Base-by-base conservation (phyloP, 2,113 vertebrate genomes). In the Limanda limanda region DNA sequence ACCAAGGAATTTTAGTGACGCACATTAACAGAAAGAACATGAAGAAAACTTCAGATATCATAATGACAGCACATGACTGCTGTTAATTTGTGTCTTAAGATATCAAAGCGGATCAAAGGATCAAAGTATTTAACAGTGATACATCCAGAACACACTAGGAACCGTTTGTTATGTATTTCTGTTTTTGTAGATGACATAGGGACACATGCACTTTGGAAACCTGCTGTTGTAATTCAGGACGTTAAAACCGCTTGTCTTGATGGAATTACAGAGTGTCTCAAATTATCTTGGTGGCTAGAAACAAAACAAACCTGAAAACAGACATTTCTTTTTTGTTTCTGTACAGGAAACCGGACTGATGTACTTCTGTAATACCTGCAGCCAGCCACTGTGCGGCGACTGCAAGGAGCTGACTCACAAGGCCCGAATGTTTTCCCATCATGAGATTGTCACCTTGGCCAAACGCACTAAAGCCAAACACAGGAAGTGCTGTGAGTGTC, bases 281-380 rank as follows among this genome's bases (percentile, higher is more conserved):
- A 35, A 35, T 35, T 35, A 35, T 35, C 2, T 20, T 51, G 15
- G 48, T 51, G 5, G 4, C 18, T n/a, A 27, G 11, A 56, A 73
- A 45, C 45, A 11, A 55, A 20, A 8, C 47, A 23, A 3, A 18
- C 9, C 55, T 21, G 52, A 57, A 25, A 9, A 27, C 23, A 17
- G 3, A 15, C 24, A 47, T 25, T 52, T 35, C 20, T 20, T 20
- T 14, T 13, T 57, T 31, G 23, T 57, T 20, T 4, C 58, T 64
- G 17, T 40, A 0, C 86, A 98, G 98, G 96, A 98, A 58, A 64
- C 94, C 8, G 96, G 96, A 68, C 83, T 95, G 92, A 96, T 96
- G 91, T 97, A 94, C 86, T 98, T 96, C 94, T 98, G 97, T 89
- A 98, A 97, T 93, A 98, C 97, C 15, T 98, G 97, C 17, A 95